Conservation (phyloP, 2,113 vertebrate genomes). For the Bambusicola thoracicus region DNA sequence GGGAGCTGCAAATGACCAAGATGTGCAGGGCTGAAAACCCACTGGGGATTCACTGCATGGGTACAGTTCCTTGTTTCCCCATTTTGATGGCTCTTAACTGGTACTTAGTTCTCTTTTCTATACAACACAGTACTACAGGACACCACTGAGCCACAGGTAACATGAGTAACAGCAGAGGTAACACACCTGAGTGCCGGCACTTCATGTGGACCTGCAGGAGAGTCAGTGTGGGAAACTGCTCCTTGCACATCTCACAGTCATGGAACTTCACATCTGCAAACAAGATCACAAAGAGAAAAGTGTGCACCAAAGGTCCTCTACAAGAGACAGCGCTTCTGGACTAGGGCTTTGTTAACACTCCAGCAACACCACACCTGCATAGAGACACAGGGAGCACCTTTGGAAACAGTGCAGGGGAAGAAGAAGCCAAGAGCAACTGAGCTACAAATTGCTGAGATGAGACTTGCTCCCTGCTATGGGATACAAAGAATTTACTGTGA, state of each 20-base stretch:
- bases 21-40: background rate
- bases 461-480: background rate
- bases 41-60: too few relatives aligned
- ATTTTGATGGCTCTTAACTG: background rate
- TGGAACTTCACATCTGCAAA: slow-evolving; percentile 72
- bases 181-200: slow-evolving; percentile 78
- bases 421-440: background rate
- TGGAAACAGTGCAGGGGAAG: background rate
- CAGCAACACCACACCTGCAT: background rate
- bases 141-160: background rate
- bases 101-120: background rate
- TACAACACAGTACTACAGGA: background rate
- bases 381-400: background rate
- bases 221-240: slow-evolving; percentile 71
- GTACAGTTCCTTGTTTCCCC: background rate
- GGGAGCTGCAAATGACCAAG: background rate
- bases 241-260: slow-evolving; percentile 73
- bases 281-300: background rate
- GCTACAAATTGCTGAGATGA: background rate
- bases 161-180: background rate
- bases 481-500: background rate
- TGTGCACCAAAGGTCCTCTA: background rate
- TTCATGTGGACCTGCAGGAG: slow-evolving; percentile 76
- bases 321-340: background rate
- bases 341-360: background rate